A percentile compares a stretch with the other conserved stretches of the same genome.
Conservation (phyloP, 2,797 vertebrate genomes). For the Coendou prehensilis region DNA sequence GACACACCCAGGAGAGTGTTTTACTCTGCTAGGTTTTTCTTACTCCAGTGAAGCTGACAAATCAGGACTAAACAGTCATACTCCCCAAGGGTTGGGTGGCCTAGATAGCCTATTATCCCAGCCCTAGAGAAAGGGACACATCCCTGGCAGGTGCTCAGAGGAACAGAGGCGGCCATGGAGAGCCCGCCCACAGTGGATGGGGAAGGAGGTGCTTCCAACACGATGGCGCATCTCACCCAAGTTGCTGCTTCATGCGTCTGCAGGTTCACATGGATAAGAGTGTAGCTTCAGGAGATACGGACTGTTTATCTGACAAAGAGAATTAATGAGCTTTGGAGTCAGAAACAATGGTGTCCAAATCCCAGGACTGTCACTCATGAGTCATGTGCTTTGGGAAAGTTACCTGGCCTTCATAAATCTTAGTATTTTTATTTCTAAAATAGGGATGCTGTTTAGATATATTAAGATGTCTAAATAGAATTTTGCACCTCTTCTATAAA, state of each 20-base stretch:
- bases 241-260: not conserved
- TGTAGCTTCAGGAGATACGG: not conserved
- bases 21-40: not conserved
- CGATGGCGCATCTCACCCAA: not conserved
- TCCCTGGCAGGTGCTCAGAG: not conserved
- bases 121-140: not conserved
- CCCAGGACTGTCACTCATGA: not conserved
- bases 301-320: not conserved
- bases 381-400: not conserved
- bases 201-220: slow-evolving; percentile 19
- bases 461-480: not conserved
- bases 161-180: not conserved
- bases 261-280: not conserved
- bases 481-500: not conserved
- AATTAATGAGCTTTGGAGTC: slow-evolving; percentile 1
- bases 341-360: not conserved
- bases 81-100: not conserved
- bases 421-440: slow-evolving; percentile 21
- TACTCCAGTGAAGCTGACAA: not conserved
- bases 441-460: not conserved
- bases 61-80: not conserved
- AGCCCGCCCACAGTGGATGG: not conserved
- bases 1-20: not conserved
- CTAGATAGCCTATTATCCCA: not conserved
- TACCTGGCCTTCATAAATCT: not conserved